Evolutionary conservation across 2,888 invertebrate genomes (phyloP).

Genomic region (Blastobasis lacticolella): DNA sequence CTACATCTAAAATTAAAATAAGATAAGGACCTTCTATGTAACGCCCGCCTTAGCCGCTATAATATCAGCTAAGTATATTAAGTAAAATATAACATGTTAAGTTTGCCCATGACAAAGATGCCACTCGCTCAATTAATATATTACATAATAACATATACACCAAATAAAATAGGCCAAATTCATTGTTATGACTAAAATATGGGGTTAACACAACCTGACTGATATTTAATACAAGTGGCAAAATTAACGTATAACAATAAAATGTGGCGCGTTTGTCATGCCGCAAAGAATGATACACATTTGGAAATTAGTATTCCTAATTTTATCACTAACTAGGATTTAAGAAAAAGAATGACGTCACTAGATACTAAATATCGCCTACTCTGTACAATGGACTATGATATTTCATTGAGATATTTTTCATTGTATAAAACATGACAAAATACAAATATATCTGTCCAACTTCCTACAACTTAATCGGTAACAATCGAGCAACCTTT

Average conservation of each 20-base stretch:
- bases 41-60: slow-evolving; percentile 68
- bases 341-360: slow-evolving; percentile 54
- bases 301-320: slow-evolving; percentile 61
- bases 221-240: slow-evolving; percentile 32
- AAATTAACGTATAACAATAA: slow-evolving; percentile 34
- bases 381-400: slow-evolving; percentile 71
- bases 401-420: slow-evolving; percentile 68
- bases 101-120: slow-evolving; percentile 59
- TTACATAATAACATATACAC: slow-evolving; percentile 25
- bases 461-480: slow-evolving; percentile 61
- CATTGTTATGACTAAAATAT: slow-evolving; percentile 53
- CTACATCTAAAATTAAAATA: slow-evolving; percentile 61
- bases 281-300: slow-evolving; percentile 52
- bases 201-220: slow-evolving; percentile 60
- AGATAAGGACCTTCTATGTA: slow-evolving; percentile 54
- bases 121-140: slow-evolving; percentile 35
- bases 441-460: slow-evolving; percentile 69
- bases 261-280: slow-evolving; percentile 56
- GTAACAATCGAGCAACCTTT: slow-evolving; percentile 68
- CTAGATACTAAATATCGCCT: slow-evolving; percentile 63
- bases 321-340: slow-evolving; percentile 62
- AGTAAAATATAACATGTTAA: slow-evolving; percentile 52
- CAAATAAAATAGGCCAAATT: slow-evolving; percentile 65
- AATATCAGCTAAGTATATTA: slow-evolving; percentile 61
- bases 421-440: slow-evolving; percentile 70